phyloP scores from a whole-genome alignment of 2,888 invertebrate genomes.

The Melanostoma scalare region DNA sequence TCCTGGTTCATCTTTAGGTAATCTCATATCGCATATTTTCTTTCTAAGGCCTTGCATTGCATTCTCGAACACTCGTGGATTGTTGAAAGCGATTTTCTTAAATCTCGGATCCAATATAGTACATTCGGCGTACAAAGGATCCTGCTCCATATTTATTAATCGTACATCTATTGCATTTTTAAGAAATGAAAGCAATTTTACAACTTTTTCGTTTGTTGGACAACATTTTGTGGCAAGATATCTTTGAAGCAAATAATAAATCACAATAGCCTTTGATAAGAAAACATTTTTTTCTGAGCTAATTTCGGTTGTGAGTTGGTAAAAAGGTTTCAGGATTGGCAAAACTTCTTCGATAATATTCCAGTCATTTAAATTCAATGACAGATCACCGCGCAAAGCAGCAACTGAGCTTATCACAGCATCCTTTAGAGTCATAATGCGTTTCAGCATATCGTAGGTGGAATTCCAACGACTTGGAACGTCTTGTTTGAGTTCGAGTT shows the following conservation, averaged over 20 bases:
- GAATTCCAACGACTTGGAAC: slow-evolving; percentile 10
- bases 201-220: too few species aligned
- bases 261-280: too few species aligned
- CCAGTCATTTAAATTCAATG: too few species aligned
- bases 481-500: slow-evolving; percentile 8
- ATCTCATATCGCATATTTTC: background rate
- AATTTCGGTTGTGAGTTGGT: too few species aligned
- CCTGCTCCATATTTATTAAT: background rate
- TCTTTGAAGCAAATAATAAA: too few species aligned
- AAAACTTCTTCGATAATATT: too few species aligned
- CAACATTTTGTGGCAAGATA: too few species aligned
- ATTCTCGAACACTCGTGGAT: background rate
- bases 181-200: too few species aligned
- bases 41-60: background rate
- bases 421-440: background rate
- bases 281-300: too few species aligned
- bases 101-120: background rate
- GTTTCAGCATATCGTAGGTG: slow-evolving; percentile 4
- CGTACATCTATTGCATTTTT: too few species aligned
- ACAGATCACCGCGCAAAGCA: background rate
- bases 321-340: too few species aligned
- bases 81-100: background rate
- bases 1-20: background rate
- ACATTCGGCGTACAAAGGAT: background rate
- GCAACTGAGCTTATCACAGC: background rate